These are phyloP conservation scores for Carlito syrichta DNA, from an alignment of 2,113 vertebrate genomes.

Conservation along the genomic window DNA sequence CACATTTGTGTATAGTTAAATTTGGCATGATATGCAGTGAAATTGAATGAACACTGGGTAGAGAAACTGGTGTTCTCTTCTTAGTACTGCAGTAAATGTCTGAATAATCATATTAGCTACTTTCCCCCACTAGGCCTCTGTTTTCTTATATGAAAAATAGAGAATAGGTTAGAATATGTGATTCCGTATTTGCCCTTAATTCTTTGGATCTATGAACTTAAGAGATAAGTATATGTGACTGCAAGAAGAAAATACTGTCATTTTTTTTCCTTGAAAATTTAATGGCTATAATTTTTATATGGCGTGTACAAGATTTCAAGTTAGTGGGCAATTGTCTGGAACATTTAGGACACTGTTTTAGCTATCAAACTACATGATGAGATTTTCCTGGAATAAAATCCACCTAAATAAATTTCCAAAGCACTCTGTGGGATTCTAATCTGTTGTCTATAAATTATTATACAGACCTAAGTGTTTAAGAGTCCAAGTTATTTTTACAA, in stretches of 20 bases:
- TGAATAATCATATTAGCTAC: not conserved
- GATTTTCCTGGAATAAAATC: conserved; percentile 74
- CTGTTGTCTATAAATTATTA: conserved; percentile 71
- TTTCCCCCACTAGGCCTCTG: not conserved
- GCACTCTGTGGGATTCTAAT: conserved; percentile 67
- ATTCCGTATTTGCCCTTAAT: not conserved
- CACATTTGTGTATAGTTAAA: not conserved
- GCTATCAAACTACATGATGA: conserved; percentile 68
- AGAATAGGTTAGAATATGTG: not conserved
- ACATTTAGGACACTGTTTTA: conserved; percentile 61
- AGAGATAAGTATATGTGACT: not conserved
- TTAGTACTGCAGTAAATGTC: not conserved
- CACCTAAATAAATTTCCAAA: conserved; percentile 67
- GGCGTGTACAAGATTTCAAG: conserved; percentile 53
- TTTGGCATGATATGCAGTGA: not conserved
- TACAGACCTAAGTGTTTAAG: conserved; percentile 62
- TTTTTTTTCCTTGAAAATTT: conserved; percentile 41
- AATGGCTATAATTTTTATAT: conserved; percentile 42
- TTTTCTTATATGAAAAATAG: not conserved
- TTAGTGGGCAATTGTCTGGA: conserved; percentile 49
- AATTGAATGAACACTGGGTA: not conserved
- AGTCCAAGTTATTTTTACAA: conserved; percentile 72
- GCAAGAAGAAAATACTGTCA: not conserved
- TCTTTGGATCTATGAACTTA: not conserved
- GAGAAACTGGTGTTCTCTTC: not conserved